Base-by-base conservation (phyloP, 2,797 vertebrate genomes). In the Prunella strophiata region DNA sequence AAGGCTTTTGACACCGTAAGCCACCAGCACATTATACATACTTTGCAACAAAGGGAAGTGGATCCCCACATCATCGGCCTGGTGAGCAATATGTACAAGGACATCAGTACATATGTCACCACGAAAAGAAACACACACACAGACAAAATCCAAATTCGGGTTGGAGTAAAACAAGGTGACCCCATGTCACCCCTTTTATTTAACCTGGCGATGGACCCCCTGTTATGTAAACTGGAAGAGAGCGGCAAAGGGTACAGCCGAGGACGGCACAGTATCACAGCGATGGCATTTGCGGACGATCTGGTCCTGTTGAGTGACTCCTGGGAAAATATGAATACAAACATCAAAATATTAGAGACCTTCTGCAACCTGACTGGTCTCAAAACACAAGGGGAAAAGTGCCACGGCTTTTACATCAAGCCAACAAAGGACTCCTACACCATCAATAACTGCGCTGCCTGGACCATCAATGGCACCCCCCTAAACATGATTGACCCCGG, bases 231-330 rank as follows among this genome's bases (percentile, higher is more conserved):
- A 4, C 5, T 67, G 47, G 65, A 50, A 16, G 7, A 9, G 1
- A 9, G 3, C 0, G 26, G n/a, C 1, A 50, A 29, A 12, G 65
- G 65, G 0, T 7, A 21, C 26, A 34, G 23, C 5, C 8, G 3
- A 3, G 65, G 17, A 19, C 3, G 2, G 1, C 15, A 5, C 2
- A 4, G 22, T 13, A 23, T 51, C 15, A 61, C 45, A 2, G 43
- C 57, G 2, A 61, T 29, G 48, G 38, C 38, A 2, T 52, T 77
- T 1, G 38, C 48, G 0, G 20, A 52, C 1, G 38, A 77, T 3
- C 2, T 54, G 38, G 32, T 65, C 8, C 4, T 78, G 2, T 0
- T 78, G 3, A 47, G 61, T 1, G 27, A 36, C 4, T 38, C 40
- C 25, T 55, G 50, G 50, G 40, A 55, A 4, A 7, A 23, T 7